Evolutionary conservation across 2,888 invertebrate species (phyloP).

Genomic region (Embidobia sp.): DNA sequence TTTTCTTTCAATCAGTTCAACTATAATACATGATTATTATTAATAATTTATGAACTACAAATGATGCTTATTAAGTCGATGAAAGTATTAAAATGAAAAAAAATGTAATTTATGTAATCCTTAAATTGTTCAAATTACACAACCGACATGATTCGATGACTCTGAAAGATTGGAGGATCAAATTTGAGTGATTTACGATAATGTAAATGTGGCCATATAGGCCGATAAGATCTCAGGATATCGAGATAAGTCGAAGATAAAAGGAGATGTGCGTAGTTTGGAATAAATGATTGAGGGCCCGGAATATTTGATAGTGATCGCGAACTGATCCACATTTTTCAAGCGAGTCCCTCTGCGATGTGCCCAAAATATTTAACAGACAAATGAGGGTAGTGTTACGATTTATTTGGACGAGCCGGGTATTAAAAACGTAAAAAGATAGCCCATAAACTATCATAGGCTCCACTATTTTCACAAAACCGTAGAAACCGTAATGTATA

Average conservation of each 20-base stretch:
- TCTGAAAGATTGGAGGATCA: background rate
- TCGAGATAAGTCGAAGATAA: constrained; percentile 5
- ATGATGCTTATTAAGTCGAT: too few relatives aligned
- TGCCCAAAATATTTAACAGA: constrained; percentile 34
- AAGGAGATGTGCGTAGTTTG: constrained; percentile 1
- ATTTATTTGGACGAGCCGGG: constrained; percentile 39
- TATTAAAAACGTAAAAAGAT: constrained; percentile 49
- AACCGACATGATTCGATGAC: too few relatives aligned
- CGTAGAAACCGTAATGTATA: constrained; percentile 35
- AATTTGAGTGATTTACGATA: constrained; percentile 24
- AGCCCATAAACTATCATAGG: constrained; percentile 49
- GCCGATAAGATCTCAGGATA: constrained; percentile 23
- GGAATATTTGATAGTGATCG: constrained; percentile 31
- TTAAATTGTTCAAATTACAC: background rate
- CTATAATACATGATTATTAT: too few relatives aligned
- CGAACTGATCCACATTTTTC: constrained; percentile 27
- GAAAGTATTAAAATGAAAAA: too few relatives aligned
- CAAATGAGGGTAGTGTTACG: constrained; percentile 33
- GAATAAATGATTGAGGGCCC: constrained; percentile 25
- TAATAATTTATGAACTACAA: too few relatives aligned
- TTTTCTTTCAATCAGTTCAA: too few relatives aligned
- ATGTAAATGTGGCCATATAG: constrained; percentile 30
- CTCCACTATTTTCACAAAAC: constrained; percentile 32
- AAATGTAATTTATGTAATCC: too few relatives aligned
- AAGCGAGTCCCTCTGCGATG: constrained; percentile 10